phyloP scores from a whole-genome alignment of 2,113 vertebrate species.

The Rhea pennata region DNA sequence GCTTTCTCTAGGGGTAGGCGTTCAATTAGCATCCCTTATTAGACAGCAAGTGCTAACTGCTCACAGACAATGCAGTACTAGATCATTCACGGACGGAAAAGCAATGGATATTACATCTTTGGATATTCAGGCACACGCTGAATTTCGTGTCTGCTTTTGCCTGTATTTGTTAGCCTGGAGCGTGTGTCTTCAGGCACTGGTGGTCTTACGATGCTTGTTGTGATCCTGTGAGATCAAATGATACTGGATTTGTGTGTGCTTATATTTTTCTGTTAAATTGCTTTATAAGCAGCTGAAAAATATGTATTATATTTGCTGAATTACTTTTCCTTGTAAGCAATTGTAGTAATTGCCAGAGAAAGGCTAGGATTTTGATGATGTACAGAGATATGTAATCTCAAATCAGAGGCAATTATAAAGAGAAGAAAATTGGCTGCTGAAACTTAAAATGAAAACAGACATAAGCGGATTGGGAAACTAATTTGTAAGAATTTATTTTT shows the following conservation, averaged over 20 bases:
- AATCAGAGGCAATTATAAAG: not conserved
- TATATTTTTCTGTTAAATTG: not conserved
- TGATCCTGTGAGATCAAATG: not conserved
- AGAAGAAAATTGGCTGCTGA: not conserved
- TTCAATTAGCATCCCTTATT: conserved; percentile 66
- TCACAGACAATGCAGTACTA: conserved; percentile 22
- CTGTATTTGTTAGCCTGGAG: not conserved
- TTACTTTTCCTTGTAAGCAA: not conserved
- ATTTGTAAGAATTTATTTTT: not conserved
- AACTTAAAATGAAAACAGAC: not conserved
- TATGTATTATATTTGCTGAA: not conserved
- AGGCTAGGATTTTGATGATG: not conserved
- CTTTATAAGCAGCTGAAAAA: not conserved
- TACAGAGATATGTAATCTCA: not conserved
- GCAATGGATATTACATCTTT: not conserved
- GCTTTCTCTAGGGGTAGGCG: conserved; percentile 59
- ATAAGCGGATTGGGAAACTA: not conserved
- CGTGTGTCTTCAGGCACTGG: not conserved
- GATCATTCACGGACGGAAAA: conserved; percentile 41
- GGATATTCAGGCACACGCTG: not conserved
- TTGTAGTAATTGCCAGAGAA: not conserved
- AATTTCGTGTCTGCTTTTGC: not conserved
- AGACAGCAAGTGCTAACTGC: conserved; percentile 33
- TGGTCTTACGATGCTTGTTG: not conserved
- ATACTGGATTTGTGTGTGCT: not conserved